Evolutionary conservation across 2,888 invertebrate genomes (phyloP).

Genomic region (Seladonia tumulorum): DNA sequence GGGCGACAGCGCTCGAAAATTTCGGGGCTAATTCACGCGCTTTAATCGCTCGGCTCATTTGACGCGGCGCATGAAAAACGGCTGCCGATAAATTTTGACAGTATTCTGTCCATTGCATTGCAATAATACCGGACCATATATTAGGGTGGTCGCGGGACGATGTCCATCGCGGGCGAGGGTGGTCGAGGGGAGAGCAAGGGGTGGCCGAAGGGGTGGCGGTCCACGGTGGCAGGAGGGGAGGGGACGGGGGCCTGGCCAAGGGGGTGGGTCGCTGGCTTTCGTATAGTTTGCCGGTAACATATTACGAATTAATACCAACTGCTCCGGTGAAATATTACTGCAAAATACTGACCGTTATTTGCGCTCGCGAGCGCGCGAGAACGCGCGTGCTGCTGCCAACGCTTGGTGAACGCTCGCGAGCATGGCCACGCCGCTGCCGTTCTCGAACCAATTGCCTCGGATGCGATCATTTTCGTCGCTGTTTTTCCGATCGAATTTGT

Average conservation of each 20-base stretch:
- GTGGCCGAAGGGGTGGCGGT: constrained; percentile 19
- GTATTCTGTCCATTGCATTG: constrained; percentile 85
- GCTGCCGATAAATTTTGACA: constrained; percentile 84
- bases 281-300: constrained; percentile 84
- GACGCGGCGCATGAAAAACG: constrained; percentile 84
- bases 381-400: constrained; percentile 42
- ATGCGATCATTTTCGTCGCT: constrained; percentile 64
- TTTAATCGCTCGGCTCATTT: constrained; percentile 84
- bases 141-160: constrained; percentile 80
- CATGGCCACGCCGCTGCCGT: neutral
- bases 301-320: constrained; percentile 85
- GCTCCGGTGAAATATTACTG: constrained; percentile 84
- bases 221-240: constrained; percentile 16
- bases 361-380: constrained; percentile 69
- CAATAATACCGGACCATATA: constrained; percentile 84
- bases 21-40: constrained; percentile 81
- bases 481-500: constrained; percentile 56
- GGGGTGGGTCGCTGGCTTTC: constrained; percentile 71
- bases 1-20: constrained; percentile 72
- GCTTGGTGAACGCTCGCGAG: constrained; percentile 3
- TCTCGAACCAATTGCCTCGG: constrained; percentile 62
- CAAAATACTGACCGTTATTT: constrained; percentile 84
- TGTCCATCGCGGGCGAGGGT: constrained; percentile 64
- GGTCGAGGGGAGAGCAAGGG: constrained; percentile 25
- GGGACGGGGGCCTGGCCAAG: constrained; percentile 31